phyloP scores from a whole-genome alignment of 2,888 invertebrate genomes.

The Leptothorax acervorum region DNA sequence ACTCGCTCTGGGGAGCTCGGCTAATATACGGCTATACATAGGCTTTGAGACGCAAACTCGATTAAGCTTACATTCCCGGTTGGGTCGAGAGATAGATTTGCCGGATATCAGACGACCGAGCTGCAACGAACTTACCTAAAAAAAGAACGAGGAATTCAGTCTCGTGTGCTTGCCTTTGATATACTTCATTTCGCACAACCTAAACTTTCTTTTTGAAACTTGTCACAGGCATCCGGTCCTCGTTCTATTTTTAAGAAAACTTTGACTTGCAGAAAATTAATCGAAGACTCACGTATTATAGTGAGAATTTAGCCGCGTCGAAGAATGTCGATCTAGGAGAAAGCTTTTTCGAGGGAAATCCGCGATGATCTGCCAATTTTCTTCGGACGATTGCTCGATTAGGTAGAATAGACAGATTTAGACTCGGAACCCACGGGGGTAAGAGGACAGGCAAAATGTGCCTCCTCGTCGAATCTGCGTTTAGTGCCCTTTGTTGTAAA shows the following conservation, averaged over 20 bases:
- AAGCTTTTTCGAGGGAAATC: background rate
- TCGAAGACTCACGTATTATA: background rate
- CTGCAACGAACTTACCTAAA: conserved; percentile 10
- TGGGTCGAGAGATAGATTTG: conserved; percentile 37
- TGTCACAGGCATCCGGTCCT: background rate
- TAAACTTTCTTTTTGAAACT: background rate
- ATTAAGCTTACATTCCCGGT: conserved; percentile 58
- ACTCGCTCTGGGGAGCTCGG: conserved; percentile 26
- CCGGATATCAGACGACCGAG: conserved; percentile 23
- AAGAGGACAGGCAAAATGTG: background rate
- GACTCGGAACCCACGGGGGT: background rate
- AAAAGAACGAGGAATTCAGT: conserved; percentile 14
- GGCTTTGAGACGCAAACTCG: conserved; percentile 64
- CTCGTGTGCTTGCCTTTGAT: conserved; percentile 3
- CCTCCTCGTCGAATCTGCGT: background rate
- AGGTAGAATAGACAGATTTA: background rate
- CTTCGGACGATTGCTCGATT: background rate
- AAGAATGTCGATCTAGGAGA: background rate
- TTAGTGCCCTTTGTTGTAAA: background rate
- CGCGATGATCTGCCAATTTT: background rate
- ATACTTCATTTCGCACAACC: background rate
- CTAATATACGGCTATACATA: conserved; percentile 15
- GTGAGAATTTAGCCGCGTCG: background rate
- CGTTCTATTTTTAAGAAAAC: background rate
- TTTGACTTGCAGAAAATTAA: conserved; percentile 1